Evolutionary conservation across 2,888 invertebrate genomes (phyloP), one percentile per base, ranked within the genome.

Genomic region (Bibio marci): DNA sequence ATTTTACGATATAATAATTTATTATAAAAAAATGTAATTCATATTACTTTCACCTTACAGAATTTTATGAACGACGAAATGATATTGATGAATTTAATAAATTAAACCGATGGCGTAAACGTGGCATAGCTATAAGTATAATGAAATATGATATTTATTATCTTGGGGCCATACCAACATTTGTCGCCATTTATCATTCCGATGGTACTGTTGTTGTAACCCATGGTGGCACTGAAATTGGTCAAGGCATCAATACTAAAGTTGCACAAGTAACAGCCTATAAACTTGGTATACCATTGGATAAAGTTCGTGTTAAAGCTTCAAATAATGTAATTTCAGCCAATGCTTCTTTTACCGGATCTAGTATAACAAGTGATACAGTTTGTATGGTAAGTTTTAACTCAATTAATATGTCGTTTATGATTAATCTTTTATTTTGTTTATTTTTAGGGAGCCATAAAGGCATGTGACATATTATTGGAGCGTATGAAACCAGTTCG

Each of bases 241-340:
- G 88, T 0, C 88, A 88, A 63, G 87, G 87, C 10, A 67, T 82
- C 34, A 74, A 71, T 44, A 80, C 80, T 0, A 80, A 80, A 64
- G 71, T 66, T 2, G 73, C 76, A 8, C 83, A 83, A 66, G 77
- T 82, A 0, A 78, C 73, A 41, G 83, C 81, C 0, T 70, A 77
- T 44, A 65, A 65, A 4, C 59, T 88, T 12, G 76, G 75, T 2
- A 72, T 86, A 45, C 70, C 76, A 2, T 44, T 86, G 37, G 70
- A 73, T 1, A 66, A 70, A 58, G 62, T 88, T 6, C 62, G 62
- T 2, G 69, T 86, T 0, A 75, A 75, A 48, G 71, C 76, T 0
- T 70, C 70, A 13, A 70, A 74, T 47, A 75, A 63, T 42, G 58
- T 80, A 32, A 64, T 67, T 3, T 65, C 76, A 0, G 76, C 82